These are phyloP conservation scores for Merops nubicus DNA, from an alignment of 2,113 vertebrate species.

Conservation along the genomic window DNA sequence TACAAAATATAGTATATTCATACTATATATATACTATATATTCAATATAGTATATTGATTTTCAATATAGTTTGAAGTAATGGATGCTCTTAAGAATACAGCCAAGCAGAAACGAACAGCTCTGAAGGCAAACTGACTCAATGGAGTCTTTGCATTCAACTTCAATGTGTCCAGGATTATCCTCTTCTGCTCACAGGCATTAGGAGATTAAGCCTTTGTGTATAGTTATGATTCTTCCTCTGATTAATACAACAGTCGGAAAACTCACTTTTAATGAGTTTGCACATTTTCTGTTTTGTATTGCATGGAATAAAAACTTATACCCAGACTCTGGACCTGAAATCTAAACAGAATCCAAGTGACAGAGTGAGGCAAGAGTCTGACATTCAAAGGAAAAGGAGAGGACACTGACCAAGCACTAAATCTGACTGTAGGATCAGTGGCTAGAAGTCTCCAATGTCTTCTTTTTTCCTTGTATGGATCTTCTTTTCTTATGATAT, in stretches of 20 bases:
- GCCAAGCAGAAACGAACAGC: neutral
- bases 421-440: neutral
- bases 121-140: neutral
- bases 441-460: neutral
- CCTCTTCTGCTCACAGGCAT: neutral
- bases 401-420: neutral
- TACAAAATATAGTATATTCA: no score
- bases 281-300: neutral
- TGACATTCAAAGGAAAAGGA: neutral
- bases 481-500: neutral
- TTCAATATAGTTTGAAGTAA: slow-evolving; percentile 23
- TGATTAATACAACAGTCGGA: neutral
- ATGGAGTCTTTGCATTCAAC: neutral
- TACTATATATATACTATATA: no score
- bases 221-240: neutral
- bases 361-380: neutral
- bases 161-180: neutral
- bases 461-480: neutral
- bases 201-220: neutral
- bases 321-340: neutral
- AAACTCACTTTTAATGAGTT: neutral
- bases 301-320: neutral
- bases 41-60: slow-evolving; percentile 31
- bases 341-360: neutral
- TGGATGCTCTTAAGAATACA: neutral